Conservation (phyloP, 2,113 vertebrate species). For the Callaeas wilsoni region DNA sequence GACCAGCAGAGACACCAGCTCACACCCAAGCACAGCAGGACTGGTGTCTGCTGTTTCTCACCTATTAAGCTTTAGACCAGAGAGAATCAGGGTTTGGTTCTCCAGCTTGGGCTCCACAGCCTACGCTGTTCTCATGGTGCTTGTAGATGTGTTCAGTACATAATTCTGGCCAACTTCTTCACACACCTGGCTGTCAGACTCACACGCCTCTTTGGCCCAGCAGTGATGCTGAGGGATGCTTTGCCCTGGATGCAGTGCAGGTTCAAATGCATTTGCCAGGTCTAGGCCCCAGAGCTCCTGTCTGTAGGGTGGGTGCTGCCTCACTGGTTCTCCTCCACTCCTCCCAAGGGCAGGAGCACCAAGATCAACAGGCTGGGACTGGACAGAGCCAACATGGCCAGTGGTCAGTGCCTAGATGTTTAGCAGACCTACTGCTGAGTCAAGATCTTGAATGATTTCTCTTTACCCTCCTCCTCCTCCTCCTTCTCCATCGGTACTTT, state of each 20-base stretch:
- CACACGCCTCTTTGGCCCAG: fast-evolving
- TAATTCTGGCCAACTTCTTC: neutral
- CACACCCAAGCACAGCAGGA: fast-evolving
- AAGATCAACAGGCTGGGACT: neutral
- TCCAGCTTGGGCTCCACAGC: neutral
- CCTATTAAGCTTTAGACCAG: neutral
- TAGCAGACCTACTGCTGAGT: neutral
- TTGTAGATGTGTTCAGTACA: fast-evolving
- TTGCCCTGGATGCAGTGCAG: neutral
- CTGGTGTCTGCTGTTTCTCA: neutral
- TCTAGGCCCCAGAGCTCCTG: neutral
- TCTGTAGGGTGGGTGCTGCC: fast-evolving
- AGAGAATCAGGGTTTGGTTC: neutral
- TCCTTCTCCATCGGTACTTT: neutral
- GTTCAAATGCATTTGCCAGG: fast-evolving
- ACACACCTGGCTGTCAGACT: neutral
- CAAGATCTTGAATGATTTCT: neutral
- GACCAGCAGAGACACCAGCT: neutral
- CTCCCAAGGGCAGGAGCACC: neutral
- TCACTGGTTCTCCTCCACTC: fast-evolving
- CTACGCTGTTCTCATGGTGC: fast-evolving
- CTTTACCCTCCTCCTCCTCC: neutral
- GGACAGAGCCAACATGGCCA: neutral
- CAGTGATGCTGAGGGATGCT: neutral
- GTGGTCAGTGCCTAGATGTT: neutral